phyloP scores from a whole-genome alignment of 92 coral and sea anemone genomes.

The Paragorgia papillata region DNA sequence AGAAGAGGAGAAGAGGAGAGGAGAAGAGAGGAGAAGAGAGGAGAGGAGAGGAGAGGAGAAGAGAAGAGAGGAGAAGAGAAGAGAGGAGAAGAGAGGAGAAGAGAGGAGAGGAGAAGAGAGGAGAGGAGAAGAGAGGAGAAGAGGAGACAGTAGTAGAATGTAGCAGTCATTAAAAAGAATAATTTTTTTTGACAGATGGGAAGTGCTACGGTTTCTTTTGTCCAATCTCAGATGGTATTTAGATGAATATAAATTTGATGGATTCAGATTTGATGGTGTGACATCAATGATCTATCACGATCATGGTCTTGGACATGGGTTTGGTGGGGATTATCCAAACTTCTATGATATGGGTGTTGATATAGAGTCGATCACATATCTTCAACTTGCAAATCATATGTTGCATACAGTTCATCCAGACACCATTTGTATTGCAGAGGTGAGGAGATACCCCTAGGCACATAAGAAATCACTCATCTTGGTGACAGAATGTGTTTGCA shows the following conservation, averaged over 20 bases:
- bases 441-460: conserved; percentile 2
- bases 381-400: conserved; percentile 95
- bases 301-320: conserved; percentile 98
- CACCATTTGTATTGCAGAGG: conserved; percentile 90
- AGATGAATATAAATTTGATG: conserved; percentile 93
- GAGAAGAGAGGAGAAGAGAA: too few relatives aligned
- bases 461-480: neutral
- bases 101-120: too few relatives aligned
- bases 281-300: conserved; percentile 98
- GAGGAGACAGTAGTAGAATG: too few relatives aligned
- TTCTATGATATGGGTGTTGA: conserved; percentile 96
- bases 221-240: conserved; percentile 96
- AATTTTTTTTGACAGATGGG: too few relatives aligned
- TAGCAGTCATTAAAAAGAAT: too few relatives aligned
- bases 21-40: too few relatives aligned
- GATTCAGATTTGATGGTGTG: conserved; percentile 96
- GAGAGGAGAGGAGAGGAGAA: too few relatives aligned
- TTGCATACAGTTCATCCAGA: conserved; percentile 78
- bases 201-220: conserved; percentile 85
- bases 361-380: conserved; percentile 91
- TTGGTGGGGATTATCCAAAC: conserved; percentile 95
- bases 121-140: too few relatives aligned
- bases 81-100: too few relatives aligned
- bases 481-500: neutral
- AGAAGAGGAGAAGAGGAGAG: too few relatives aligned